phyloP scores from a whole-genome alignment of 1,140 invertebrate genomes.

The Drosophila kurseongensis region DNA sequence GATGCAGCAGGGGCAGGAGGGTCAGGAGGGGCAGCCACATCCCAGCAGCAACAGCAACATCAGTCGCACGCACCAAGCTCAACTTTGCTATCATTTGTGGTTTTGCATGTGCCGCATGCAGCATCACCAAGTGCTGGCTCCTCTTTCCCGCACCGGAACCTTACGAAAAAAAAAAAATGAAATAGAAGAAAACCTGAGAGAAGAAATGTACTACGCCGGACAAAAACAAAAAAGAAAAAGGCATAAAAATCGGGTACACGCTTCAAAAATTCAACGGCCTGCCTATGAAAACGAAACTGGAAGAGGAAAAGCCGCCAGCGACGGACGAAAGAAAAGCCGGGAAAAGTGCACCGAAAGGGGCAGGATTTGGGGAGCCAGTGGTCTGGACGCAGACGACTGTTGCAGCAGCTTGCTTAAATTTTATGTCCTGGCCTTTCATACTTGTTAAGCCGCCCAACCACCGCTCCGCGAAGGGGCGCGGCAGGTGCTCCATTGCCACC shows the following conservation, averaged over 20 bases:
- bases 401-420: constrained; percentile 63
- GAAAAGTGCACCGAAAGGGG: constrained; percentile 1
- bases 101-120: constrained; percentile 40
- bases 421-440: constrained; percentile 50
- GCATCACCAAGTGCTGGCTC: constrained; percentile 9
- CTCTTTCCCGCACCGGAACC: not conserved
- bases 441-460: constrained; percentile 24
- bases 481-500: not conserved
- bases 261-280: constrained; percentile 53
- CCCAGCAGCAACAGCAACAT: constrained; percentile 7
- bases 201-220: not conserved
- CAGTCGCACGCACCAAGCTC: constrained; percentile 26
- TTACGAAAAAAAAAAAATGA: constrained; percentile 9
- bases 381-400: constrained; percentile 15
- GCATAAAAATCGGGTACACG: constrained; percentile 49
- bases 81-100: constrained; percentile 49
- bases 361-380: not conserved
- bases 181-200: not conserved
- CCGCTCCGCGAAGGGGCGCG: constrained; percentile 9
- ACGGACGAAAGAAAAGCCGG: constrained; percentile 14
- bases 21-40: too few relatives aligned
- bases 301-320: constrained; percentile 26
- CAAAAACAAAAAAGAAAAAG: constrained; percentile 1
- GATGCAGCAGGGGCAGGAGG: constrained; percentile 12
- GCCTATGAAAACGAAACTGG: constrained; percentile 43